Conservation (phyloP, 2,888 invertebrate genomes). For the Sesia apiformis region DNA sequence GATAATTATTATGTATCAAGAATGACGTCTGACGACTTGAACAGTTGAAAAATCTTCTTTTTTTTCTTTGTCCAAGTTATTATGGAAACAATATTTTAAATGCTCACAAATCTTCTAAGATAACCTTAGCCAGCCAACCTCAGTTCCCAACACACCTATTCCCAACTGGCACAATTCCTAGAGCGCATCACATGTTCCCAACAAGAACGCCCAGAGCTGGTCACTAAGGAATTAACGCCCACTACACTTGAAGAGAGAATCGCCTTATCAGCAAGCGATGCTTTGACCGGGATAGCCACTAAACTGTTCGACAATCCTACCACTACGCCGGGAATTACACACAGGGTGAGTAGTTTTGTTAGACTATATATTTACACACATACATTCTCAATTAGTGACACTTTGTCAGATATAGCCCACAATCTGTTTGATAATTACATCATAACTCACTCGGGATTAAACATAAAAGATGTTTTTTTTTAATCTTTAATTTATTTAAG, state of each 20-base stretch:
- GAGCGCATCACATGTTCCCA: constrained; percentile 79
- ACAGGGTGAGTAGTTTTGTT: constrained; percentile 33
- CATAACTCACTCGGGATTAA: no score
- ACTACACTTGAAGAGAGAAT: constrained; percentile 50
- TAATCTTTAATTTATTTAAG: no score
- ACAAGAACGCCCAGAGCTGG: constrained; percentile 39
- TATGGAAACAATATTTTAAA: no score
- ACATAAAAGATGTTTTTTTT: no score
- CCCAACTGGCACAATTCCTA: constrained; percentile 82
- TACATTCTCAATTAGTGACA: no score
- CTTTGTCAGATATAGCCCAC: no score
- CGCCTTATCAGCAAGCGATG: constrained; percentile 38
- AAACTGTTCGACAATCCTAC: constrained; percentile 56
- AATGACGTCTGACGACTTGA: no score
- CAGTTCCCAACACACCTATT: constrained; percentile 87
- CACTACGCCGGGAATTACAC: constrained; percentile 53
- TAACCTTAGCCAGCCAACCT: background rate
- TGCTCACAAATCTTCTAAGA: no score
- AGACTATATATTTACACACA: background rate
- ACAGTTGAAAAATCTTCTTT: no score
- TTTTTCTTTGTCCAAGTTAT: no score
- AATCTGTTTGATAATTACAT: no score
- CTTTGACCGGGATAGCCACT: constrained; percentile 38
- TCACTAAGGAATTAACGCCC: constrained; percentile 34
- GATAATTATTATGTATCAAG: no score